Conservation (phyloP, 2,888 invertebrate species). For the Oxyscelio sp. region DNA sequence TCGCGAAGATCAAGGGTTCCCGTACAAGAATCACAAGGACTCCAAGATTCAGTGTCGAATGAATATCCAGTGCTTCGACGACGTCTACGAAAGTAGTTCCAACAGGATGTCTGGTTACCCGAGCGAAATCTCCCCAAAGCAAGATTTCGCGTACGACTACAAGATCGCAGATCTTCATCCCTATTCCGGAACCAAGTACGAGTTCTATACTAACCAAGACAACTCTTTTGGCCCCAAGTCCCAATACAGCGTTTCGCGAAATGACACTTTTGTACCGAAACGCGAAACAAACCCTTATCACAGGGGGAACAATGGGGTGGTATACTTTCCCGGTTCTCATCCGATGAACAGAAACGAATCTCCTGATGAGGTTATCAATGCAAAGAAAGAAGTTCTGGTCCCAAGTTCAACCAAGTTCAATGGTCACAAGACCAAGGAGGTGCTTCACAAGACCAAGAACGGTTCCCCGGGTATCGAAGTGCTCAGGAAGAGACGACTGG, state of each 20-base stretch:
- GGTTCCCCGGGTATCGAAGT: constrained; percentile 88
- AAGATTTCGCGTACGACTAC: constrained; percentile 47
- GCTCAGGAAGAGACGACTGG: constrained; percentile 91
- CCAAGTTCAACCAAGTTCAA: constrained; percentile 76
- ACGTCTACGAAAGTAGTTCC: constrained; percentile 73
- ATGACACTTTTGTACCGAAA: constrained; percentile 70
- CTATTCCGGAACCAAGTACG: constrained; percentile 72
- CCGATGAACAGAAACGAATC: constrained; percentile 74
- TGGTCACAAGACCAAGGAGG: constrained; percentile 78
- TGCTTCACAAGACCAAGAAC: constrained; percentile 81
- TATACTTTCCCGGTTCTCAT: constrained; percentile 77
- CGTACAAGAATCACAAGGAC: constrained; percentile 76
- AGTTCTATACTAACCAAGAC: constrained; percentile 73
- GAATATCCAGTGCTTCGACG: constrained; percentile 78
- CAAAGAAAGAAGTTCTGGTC: constrained; percentile 58
- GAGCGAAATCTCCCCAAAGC: constrained; percentile 34
- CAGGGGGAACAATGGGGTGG: constrained; percentile 66
- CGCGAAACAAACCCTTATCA: constrained; percentile 48
- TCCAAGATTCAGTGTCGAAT: constrained; percentile 77
- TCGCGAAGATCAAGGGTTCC: constrained; percentile 68
- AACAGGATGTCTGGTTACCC: constrained; percentile 54
- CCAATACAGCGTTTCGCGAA: constrained; percentile 74
- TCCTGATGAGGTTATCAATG: not conserved
- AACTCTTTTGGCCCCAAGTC: constrained; percentile 68
- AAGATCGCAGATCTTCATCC: constrained; percentile 44